A percentile compares a stretch with the other conserved stretches of the same genome.
Conservation (phyloP, 2,113 vertebrate genomes). For the Paramormyrops kingsleyae region DNA sequence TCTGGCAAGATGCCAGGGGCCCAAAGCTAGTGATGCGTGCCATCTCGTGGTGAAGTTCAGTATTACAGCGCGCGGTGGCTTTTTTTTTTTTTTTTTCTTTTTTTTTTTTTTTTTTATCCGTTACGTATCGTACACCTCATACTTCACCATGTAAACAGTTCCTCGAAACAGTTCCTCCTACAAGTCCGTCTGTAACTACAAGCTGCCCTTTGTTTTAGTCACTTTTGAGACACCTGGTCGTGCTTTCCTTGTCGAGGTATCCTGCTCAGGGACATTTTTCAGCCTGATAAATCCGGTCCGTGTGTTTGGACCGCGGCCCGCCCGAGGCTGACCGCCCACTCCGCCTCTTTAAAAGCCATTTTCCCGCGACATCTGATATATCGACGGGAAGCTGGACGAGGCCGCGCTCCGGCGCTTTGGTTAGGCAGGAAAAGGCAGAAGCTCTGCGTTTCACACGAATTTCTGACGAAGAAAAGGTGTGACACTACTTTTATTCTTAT, state of each 20-base stretch:
- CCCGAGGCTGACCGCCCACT: neutral
- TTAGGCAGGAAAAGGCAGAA: neutral
- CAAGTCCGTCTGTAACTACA: too few relatives aligned
- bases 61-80: constrained; percentile 4
- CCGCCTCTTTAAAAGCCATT: neutral
- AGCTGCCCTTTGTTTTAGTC: neutral
- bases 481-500: neutral
- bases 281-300: neutral
- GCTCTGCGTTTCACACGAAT: neutral
- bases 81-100: neutral
- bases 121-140: neutral
- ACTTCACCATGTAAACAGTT: neutral
- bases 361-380: neutral
- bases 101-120: neutral
- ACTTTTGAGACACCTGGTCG: neutral
- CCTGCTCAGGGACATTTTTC: neutral
- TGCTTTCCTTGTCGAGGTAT: neutral
- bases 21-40: constrained; percentile 32
- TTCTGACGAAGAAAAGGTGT: neutral
- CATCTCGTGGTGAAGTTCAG: constrained; percentile 44
- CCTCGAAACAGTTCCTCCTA: neutral
- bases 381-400: neutral
- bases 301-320: neutral
- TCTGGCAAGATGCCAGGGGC: constrained; percentile 50
- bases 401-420: neutral